Base-by-base conservation (phyloP, 2,797 vertebrate species). In the Spinus pinus region DNA sequence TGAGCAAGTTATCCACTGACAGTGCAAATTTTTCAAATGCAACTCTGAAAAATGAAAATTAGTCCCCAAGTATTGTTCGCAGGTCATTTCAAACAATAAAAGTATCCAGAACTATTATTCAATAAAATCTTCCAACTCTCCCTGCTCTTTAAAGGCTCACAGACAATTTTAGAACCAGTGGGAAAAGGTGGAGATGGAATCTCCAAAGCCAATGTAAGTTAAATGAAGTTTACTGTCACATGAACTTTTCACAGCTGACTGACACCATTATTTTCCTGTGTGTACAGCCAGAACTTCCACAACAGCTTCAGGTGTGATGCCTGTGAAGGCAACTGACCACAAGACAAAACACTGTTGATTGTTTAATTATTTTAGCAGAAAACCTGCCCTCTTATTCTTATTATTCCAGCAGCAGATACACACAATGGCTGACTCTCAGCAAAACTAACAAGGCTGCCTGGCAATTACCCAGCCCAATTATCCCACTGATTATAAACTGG, bases 381-480 rank as follows among this genome's bases (percentile, higher is more conserved):
- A 91, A 86, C 41, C 79, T 53, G 22, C n/a, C 50, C 0, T 0
- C 9, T 67, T 49, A 24, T 28, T 72, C 69, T 57, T 30, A 19
- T 2, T 77, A 66, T 79, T 88, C 66, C 65, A 81, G 54, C 3
- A 25, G 80, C 58, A 91, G 85, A 44, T 47, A 69, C 17, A 35
- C 66, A 81, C 77, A 88, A 92, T 17, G 33, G 46, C 41, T 6
- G 0, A 92, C 56, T 81, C 82, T 47, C 61, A 74, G 33, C 15
- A 90, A 57, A 88, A 56, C 61, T 44, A 78, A 92, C 73, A 49
- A 56, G 61, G 51, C 64, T 69, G 72, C 73, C 80, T 81, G 72
- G 81, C 83, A 92, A 80, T 51, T 74, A 85, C 61, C 60, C 72
- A 88, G 65, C 33, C 88, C 91, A 77, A 66, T 92, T 83, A 94